Base-by-base conservation (phyloP, 2,113 vertebrate genomes). In the Todiramphus chloris region DNA sequence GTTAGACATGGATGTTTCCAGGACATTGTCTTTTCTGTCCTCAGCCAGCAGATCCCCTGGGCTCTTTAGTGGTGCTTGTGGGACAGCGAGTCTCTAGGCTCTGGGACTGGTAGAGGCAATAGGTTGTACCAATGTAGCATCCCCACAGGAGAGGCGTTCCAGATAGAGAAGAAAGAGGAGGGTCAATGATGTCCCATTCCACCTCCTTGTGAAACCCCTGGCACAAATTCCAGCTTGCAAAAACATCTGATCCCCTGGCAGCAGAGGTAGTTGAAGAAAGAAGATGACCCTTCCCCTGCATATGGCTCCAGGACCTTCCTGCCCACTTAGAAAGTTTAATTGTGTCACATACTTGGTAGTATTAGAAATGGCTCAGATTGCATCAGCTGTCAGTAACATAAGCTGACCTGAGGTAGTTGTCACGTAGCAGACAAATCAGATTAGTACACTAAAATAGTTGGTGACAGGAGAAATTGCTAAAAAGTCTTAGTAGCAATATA, bases 211-310 rank as follows among this genome's bases (percentile, higher is more conserved):
- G 46, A 60, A 85, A 9, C 4, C 16, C 17, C 15, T 41, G 12
- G 39, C 35, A 35, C 41, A 87, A 76, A 79, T 28, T 9, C 50
- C 35, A 72, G 35, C 19, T 33, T 70, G 58, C 24, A 56, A 35
- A 80, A 76, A 20, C 17, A 80, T 12, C 55, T 68, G 37, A 55
- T 80, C 1, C 0, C 20, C 39, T 70, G 24, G 44, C 8, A 44
- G 39, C 27, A 80, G 59, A 33, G 20, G 11, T 23, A 58, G 50
- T 1, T 0, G 1, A 60, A 70, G 67, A 78, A 19, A 43, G 39
- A 35, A 48, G 39, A 35, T 0, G 3, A 37, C 17, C 11, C 28
- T 76, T 33, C 19, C 5, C 28, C 33, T 30, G 41, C 1, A 0
- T 28, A 21, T 25, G 58, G 33, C 25, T 82, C 53, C 66, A 59